These are phyloP conservation scores for Arbacia lixula DNA, from an alignment of 53 echinoderm and acorn worm genomes.

Conservation along the genomic window DNA sequence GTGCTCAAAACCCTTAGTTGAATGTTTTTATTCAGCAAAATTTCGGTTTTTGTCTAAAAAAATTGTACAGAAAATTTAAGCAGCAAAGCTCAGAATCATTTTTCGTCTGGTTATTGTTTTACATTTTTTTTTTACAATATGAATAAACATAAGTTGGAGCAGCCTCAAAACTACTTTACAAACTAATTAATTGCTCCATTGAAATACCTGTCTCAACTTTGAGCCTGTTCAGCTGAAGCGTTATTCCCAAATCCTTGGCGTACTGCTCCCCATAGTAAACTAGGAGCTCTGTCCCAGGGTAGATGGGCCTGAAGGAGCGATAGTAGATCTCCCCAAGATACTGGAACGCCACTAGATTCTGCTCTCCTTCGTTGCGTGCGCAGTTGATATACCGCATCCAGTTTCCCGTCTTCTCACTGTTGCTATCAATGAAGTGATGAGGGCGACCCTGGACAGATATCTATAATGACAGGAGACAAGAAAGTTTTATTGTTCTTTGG, in stretches of 20 bases:
- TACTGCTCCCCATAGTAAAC: constrained; percentile 94
- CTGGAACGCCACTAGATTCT: constrained; percentile 95
- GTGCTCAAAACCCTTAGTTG: no score
- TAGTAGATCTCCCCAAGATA: constrained; percentile 90
- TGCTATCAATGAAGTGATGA: constrained; percentile 77
- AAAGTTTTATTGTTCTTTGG: not conserved
- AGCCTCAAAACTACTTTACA: not conserved
- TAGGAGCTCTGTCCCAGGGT: constrained; percentile 75
- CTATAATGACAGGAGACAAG: not conserved
- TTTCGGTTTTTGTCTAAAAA: no score
- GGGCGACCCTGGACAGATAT: no score
- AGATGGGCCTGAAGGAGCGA: constrained; percentile 82
- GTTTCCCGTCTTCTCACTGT: constrained; percentile 77
- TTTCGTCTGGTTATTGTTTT: no score
- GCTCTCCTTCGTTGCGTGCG: constrained; percentile 84
- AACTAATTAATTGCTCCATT: not conserved
- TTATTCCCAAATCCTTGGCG: constrained; percentile 84
- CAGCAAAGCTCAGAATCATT: no score
- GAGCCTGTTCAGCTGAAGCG: constrained; percentile 20
- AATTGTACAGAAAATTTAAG: no score
- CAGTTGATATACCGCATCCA: constrained; percentile 98
- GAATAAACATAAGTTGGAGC: no score
- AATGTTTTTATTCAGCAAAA: no score
- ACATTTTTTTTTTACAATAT: no score
- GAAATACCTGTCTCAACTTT: constrained; percentile 30